Conservation (phyloP, 2,888 invertebrate species). For the Sisyra terminalis region DNA sequence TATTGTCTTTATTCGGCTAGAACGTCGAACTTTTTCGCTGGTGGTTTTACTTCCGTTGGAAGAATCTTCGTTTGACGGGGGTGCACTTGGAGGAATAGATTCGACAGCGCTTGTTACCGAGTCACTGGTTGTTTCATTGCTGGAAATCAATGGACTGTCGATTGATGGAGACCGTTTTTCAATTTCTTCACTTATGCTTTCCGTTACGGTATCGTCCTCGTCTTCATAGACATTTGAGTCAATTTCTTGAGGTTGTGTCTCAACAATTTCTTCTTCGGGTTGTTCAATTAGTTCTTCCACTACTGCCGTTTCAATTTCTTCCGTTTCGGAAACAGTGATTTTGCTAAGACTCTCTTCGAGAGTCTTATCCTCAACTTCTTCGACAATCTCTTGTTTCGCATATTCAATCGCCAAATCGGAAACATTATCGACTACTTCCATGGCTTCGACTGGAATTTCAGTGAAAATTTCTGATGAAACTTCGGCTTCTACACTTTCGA, state of each 20-base stretch:
- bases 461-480: constrained; percentile 7
- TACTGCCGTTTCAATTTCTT: constrained; percentile 7
- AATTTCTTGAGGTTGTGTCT: constrained; percentile 11
- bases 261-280: constrained; percentile 3
- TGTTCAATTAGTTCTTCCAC: constrained; percentile 7
- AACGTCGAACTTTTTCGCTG: constrained; percentile 37
- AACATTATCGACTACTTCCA: constrained; percentile 9
- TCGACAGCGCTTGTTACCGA: neutral
- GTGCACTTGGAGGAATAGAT: neutral
- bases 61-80: constrained; percentile 7
- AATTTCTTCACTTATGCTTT: too few species aligned
- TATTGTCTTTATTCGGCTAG: constrained; percentile 61
- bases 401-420: constrained; percentile 9
- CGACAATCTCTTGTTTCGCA: constrained; percentile 10
- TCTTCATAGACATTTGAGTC: constrained; percentile 9
- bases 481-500: constrained; percentile 7
- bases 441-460: constrained; percentile 9
- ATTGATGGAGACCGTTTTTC: too few species aligned
- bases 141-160: constrained; percentile 1
- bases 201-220: neutral
- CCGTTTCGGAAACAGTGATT: neutral
- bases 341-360: constrained; percentile 3
- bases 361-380: constrained; percentile 9
- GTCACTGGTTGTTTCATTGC: constrained; percentile 1
- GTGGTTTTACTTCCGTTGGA: constrained; percentile 23